Conservation (phyloP, 2,797 vertebrate species). For the Pelochelys cantorii region DNA sequence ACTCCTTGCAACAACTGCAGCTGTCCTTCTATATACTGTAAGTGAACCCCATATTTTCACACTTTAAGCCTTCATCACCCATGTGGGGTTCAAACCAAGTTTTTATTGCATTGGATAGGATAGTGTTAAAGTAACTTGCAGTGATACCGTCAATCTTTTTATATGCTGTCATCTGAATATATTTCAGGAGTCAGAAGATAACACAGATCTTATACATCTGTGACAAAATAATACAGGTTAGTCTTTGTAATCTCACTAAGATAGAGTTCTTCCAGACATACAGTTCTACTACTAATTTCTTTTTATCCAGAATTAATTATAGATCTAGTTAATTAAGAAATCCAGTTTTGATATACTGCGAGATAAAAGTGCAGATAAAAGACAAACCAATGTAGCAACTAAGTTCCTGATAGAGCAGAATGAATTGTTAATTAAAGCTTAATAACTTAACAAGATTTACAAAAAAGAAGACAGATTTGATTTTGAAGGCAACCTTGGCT, state of each 20-base stretch:
- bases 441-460: background rate
- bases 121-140: slow-evolving; percentile 2
- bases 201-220: rapidly evolving
- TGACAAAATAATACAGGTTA: slow-evolving; percentile 26
- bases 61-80: background rate
- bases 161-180: background rate
- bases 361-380: background rate
- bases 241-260: background rate
- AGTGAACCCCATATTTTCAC: background rate
- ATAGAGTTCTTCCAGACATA: background rate
- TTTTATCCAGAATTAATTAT: background rate
- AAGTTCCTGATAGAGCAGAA: background rate
- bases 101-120: background rate
- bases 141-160: background rate
- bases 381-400: background rate
- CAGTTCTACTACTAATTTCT: background rate
- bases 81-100: background rate
- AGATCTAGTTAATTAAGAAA: background rate
- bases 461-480: background rate
- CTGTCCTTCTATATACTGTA: background rate
- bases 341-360: background rate
- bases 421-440: background rate
- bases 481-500: background rate
- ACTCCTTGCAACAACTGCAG: background rate
- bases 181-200: slow-evolving; percentile 6